Evolutionary conservation across 2,797 vertebrate species (phyloP).

Genomic region (Catharus ustulatus): DNA sequence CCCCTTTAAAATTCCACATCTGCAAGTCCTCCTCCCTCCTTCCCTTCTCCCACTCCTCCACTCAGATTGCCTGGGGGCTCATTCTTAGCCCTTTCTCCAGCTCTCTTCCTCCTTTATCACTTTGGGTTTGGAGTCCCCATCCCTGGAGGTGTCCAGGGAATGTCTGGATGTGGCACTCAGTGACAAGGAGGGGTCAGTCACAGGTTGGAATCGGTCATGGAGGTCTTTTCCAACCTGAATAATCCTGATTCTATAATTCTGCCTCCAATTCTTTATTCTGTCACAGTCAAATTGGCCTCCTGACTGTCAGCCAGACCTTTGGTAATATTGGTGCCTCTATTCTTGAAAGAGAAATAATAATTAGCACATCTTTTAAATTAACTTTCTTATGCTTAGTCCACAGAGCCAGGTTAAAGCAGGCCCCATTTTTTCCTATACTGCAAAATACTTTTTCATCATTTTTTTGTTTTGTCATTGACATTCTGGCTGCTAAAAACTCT

Average conservation of each 20-base stretch:
- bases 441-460: background rate
- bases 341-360: background rate
- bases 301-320: background rate
- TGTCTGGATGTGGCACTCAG: background rate
- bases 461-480: background rate
- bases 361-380: background rate
- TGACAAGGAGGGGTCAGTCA: fast-evolving
- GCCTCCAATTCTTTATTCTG: background rate
- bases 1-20: background rate
- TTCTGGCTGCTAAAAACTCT: background rate
- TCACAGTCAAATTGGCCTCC: background rate
- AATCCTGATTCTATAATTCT: background rate
- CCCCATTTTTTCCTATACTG: background rate
- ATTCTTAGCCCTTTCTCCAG: background rate
- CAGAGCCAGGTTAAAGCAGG: background rate
- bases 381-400: background rate
- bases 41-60: background rate
- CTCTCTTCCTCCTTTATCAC: background rate
- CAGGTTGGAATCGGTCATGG: background rate
- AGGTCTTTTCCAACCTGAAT: background rate
- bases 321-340: background rate
- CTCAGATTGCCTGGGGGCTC: background rate
- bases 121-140: background rate
- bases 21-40: background rate
- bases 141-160: background rate